Base-by-base conservation (phyloP, 2,888 invertebrate genomes). In the Holacanthella duospinosa region DNA sequence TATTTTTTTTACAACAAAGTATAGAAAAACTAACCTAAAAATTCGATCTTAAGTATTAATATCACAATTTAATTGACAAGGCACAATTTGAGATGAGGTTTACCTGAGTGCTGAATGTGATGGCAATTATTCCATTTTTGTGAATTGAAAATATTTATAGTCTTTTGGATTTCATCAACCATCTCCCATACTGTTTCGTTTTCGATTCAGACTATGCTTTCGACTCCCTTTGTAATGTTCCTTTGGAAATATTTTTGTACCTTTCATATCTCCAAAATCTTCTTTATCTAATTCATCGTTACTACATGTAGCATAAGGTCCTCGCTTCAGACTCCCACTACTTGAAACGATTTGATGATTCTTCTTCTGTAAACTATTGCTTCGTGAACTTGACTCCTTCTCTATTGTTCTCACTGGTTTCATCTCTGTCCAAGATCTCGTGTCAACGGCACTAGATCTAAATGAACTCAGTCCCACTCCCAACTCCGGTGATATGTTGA, bases 161-260 rank as follows among this genome's bases (percentile, higher is more conserved):
- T 36, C 36, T 9, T 48, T 48, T 19, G 3, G 43, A 21, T 57
- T 16, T 21, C 4, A 44, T 59, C 28, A 43, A 9, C 44, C 63
- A 28, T 67, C 67, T 2, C 64, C 65, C 60, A 63, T 61, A 57
- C 64, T 67, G 43, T 58, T 69, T 59, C 67, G 64, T 56, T 67
- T 69, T 44, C 71, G 43, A 44, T 43, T 59, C 48, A 59, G 63
- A 64, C 67, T 71, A 63, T 73, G 73, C 55, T 71, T 73, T 43
- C 73, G 55, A 62, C 65, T 68, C 43, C 66, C 68, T 69, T 72
- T 71, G 59, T 71, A 72, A 56, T 70, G 69, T 64, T 73, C 73
- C 62, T 73, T 73, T 1, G 73, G 73, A 57, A 73, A 73, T 60
- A 71, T 71, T 66, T 67, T 71, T n/a, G 67, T 65, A 60, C 68